Base-by-base conservation (phyloP, 2,113 vertebrate genomes). In the Loxodonta africana region DNA sequence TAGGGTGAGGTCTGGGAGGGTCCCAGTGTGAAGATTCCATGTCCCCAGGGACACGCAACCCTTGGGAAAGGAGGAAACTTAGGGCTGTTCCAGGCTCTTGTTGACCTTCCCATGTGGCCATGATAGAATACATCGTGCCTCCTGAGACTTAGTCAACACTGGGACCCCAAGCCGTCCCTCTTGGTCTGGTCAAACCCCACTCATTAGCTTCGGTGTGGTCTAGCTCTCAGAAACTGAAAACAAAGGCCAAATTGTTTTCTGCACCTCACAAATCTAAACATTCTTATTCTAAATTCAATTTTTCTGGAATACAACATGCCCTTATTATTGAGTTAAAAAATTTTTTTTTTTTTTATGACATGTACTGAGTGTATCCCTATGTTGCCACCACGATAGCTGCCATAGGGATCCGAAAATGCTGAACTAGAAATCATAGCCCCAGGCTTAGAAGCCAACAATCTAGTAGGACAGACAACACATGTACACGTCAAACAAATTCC, bases 231-330 rank as follows among this genome's bases (percentile, higher is more conserved):
- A 20, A 62, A 62, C 60, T 8, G 21, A 62, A 20, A 62, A 62
- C 60, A 62, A 62, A 62, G 60, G 21, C 60, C 60, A 62, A 62
- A 23, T 57, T 57, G 53, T 57, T 57, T 57, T 57, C 53, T 57
- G 53, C 53, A 57, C 53, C 53, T 57, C 53, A 62, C 21, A 62
- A 21, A 7, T 62, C 69, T 65, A 86, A 92, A 74, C 28, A 73
- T 73, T 88, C 28, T 90, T 83, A 30, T 73, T 95, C 62, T 88
- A 73, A 91, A 96, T 83, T 73, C 33, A 28, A 33, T 12, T 1
- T 41, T 95, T 95, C 74, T 25, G 3, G 44, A 89, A 87, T 57
- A 83, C 18, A 74, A 2, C 25, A 28, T 53, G 46, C 28, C 37
- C 41, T 78, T 76, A 10, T 3, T 18, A 44, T n/a, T 81, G 81